Evolutionary conservation across 2,888 invertebrate species (phyloP).

Genomic region (Galerucella calmariensis): DNA sequence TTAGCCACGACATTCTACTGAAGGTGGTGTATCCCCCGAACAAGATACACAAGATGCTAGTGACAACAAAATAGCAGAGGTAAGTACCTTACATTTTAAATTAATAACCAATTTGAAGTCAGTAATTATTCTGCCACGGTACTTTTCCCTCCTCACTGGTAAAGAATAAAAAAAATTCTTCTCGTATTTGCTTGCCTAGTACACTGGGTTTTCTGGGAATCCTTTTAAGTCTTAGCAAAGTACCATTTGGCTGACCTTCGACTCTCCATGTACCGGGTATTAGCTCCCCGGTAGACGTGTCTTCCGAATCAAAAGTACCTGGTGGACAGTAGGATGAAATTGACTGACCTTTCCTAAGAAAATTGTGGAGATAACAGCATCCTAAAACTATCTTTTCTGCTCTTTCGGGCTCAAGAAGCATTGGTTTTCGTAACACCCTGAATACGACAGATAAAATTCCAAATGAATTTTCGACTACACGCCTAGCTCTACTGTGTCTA

Average conservation of each 20-base stretch:
- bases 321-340: not conserved
- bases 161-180: constrained; percentile 13
- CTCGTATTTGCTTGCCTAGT: not conserved
- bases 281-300: not conserved
- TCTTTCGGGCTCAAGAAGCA: not conserved
- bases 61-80: constrained; percentile 24
- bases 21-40: constrained; percentile 20
- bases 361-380: constrained; percentile 9
- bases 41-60: not conserved
- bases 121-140: constrained; percentile 11
- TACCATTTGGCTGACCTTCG: constrained; percentile 8
- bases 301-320: not conserved
- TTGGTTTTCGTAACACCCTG: not conserved
- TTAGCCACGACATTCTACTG: constrained; percentile 10
- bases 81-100: constrained; percentile 6
- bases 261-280: constrained; percentile 4
- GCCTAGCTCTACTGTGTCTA: constrained; percentile 11
- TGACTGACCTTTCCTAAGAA: not conserved
- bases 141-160: not conserved
- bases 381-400: not conserved
- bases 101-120: not conserved
- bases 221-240: constrained; percentile 1
- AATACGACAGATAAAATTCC: constrained; percentile 20
- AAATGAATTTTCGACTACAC: constrained; percentile 18
- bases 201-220: constrained; percentile 10